These are phyloP conservation scores for Ennomos erosarius DNA, from an alignment of 2,888 invertebrate species.

Conservation along the genomic window DNA sequence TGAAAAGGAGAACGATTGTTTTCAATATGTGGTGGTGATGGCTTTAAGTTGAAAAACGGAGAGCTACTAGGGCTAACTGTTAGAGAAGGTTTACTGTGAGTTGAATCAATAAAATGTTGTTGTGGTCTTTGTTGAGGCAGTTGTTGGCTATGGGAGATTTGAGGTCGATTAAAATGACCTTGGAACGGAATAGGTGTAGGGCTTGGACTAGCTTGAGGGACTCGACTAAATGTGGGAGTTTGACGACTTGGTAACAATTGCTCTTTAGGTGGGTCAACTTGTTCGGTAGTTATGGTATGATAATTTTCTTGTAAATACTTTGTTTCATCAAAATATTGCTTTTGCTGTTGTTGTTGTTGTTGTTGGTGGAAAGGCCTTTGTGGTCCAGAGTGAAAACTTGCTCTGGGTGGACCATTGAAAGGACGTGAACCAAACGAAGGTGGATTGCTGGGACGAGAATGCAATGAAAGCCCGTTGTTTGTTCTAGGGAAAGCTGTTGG, in stretches of 20 bases:
- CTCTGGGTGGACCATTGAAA: constrained; percentile 73
- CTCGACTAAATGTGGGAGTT: constrained; percentile 63
- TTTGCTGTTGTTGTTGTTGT: constrained; percentile 65
- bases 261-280: constrained; percentile 76
- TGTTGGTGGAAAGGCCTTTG: constrained; percentile 82
- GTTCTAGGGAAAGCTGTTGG: constrained; percentile 66
- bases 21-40: constrained; percentile 76
- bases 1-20: constrained; percentile 72
- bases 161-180: constrained; percentile 66
- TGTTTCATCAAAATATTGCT: constrained; percentile 77
- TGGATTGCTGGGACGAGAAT: constrained; percentile 61
- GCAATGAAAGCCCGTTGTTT: constrained; percentile 62
- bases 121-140: constrained; percentile 78
- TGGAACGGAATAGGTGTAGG: constrained; percentile 67
- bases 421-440: constrained; percentile 65
- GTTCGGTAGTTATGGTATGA: constrained; percentile 80
- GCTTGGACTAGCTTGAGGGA: constrained; percentile 64
- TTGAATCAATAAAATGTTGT: constrained; percentile 67
- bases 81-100: constrained; percentile 63
- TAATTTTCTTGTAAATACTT: constrained; percentile 83
- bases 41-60: constrained; percentile 76
- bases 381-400: constrained; percentile 78
- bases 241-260: constrained; percentile 68
- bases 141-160: constrained; percentile 74
- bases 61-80: constrained; percentile 67